These are phyloP conservation scores for Zaprionus camerounensis DNA, from an alignment of 1,140 invertebrate species.

Conservation along the genomic window DNA sequence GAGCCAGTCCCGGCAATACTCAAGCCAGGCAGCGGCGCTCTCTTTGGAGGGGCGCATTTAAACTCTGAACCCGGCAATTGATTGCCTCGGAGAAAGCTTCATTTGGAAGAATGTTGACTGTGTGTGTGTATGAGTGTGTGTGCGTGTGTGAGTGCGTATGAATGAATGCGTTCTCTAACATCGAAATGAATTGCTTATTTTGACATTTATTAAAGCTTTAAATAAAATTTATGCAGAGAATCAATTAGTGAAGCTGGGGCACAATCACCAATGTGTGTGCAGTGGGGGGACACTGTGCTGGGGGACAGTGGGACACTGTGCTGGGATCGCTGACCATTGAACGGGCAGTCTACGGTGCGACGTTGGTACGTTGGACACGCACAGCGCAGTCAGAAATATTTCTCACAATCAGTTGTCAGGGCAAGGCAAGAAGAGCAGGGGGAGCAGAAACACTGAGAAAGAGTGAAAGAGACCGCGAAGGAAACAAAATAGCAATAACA, in stretches of 20 bases:
- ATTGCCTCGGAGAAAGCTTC: slow-evolving; percentile 76
- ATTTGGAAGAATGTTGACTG: slow-evolving; percentile 53
- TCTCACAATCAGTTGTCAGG: slow-evolving; percentile 75
- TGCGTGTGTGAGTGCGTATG: slow-evolving; percentile 30
- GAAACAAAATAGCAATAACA: slow-evolving; percentile 59
- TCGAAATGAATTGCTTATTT: slow-evolving; percentile 84
- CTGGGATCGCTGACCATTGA: slow-evolving; percentile 28
- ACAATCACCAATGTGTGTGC: slow-evolving; percentile 33
- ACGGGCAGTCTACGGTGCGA: neutral
- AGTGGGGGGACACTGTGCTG: neutral
- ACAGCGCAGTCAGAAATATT: slow-evolving; percentile 61
- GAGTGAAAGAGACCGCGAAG: slow-evolving; percentile 18
- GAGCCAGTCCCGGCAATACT: slow-evolving; percentile 4
- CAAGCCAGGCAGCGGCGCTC: slow-evolving; percentile 1
- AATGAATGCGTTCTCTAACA: slow-evolving; percentile 72
- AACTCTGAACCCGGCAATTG: slow-evolving; percentile 81
- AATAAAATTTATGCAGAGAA: slow-evolving; percentile 83
- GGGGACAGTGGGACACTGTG: neutral
- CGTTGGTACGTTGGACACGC: slow-evolving; percentile 27
- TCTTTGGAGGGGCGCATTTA: slow-evolving; percentile 60
- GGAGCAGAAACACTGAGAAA: neutral
- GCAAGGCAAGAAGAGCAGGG: slow-evolving; percentile 35
- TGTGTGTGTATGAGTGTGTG: slow-evolving; percentile 1
- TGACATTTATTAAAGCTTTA: slow-evolving; percentile 84
- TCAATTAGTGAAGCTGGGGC: slow-evolving; percentile 62